A percentile compares a stretch with the other conserved stretches of the same genome.
These are phyloP conservation scores for Antigone vipio DNA, from an alignment of 2,113 vertebrate species.

Conservation along the genomic window DNA sequence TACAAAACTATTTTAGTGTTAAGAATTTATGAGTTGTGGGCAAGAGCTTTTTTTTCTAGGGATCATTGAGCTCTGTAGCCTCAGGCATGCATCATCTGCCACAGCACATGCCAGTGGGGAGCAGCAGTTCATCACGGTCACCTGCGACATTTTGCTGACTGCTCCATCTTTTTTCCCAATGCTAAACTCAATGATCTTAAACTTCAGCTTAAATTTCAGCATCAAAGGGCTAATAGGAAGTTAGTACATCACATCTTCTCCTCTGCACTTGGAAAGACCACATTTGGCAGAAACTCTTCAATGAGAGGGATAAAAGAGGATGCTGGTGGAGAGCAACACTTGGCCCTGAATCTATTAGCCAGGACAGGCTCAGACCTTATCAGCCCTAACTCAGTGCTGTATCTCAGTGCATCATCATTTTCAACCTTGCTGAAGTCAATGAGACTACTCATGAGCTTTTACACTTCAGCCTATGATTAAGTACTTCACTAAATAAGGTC, in stretches of 20 bases:
- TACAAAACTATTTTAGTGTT: not conserved
- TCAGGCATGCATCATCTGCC: not conserved
- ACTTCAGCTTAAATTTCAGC: not conserved
- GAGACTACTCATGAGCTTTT: slow-evolving; percentile 23
- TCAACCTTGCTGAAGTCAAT: slow-evolving; percentile 27
- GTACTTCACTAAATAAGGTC: slow-evolving; percentile 50
- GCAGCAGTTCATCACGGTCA: not conserved
- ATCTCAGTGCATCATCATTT: slow-evolving; percentile 2
- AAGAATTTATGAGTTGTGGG: slow-evolving; percentile 6
- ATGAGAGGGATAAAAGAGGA: not conserved
- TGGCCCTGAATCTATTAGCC: not conserved
- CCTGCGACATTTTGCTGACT: slow-evolving; percentile 38
- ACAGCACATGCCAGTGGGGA: not conserved
- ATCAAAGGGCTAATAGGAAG: not conserved
- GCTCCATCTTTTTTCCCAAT: not conserved
- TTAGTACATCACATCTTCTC: not conserved
- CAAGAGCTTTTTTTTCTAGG: not conserved
- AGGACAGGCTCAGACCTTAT: not conserved
- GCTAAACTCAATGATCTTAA: not conserved
- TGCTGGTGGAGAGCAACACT: not conserved
- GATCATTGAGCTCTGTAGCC: not conserved
- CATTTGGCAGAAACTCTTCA: not conserved
- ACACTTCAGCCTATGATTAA: slow-evolving; percentile 56
- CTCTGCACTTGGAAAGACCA: not conserved
- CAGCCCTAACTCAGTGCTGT: not conserved